Evolutionary conservation across 2,797 vertebrate genomes (phyloP).

Genomic region (Menidia menidia): DNA sequence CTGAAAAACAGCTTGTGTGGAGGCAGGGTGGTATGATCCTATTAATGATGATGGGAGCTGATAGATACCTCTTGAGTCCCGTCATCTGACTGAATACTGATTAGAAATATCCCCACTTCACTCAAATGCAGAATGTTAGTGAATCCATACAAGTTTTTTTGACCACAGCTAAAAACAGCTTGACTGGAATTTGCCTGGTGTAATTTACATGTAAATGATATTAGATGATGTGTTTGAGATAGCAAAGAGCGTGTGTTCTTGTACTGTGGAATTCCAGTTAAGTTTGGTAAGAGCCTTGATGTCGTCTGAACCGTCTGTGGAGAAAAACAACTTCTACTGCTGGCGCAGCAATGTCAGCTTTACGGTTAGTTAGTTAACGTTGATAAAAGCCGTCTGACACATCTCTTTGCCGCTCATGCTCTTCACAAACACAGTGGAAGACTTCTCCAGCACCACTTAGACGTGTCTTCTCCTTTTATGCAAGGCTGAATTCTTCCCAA

Average conservation of each 20-base stretch:
- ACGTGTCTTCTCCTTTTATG: slow-evolving; percentile 38
- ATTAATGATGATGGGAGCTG: too few species aligned
- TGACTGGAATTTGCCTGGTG: background rate
- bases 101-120: background rate
- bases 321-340: slow-evolving; percentile 34
- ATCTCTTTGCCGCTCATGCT: slow-evolving; percentile 53
- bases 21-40: background rate
- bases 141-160: background rate
- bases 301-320: slow-evolving; percentile 39
- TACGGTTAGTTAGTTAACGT: slow-evolving; percentile 65
- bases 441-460: slow-evolving; percentile 17
- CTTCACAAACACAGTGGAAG: slow-evolving; percentile 50
- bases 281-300: slow-evolving; percentile 21
- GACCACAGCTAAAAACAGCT: background rate
- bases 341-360: slow-evolving; percentile 47
- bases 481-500: slow-evolving; percentile 44
- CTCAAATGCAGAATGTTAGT: background rate
- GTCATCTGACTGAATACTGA: background rate
- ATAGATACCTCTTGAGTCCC: background rate
- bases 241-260: slow-evolving; percentile 9
- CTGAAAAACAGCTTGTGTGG: too few species aligned
- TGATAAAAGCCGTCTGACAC: slow-evolving; percentile 53
- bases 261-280: slow-evolving; percentile 9
- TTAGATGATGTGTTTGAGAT: background rate
- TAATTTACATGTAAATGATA: slow-evolving; percentile 3